Base-by-base conservation (phyloP, 2,113 vertebrate species). In the Pterocles burchelli region DNA sequence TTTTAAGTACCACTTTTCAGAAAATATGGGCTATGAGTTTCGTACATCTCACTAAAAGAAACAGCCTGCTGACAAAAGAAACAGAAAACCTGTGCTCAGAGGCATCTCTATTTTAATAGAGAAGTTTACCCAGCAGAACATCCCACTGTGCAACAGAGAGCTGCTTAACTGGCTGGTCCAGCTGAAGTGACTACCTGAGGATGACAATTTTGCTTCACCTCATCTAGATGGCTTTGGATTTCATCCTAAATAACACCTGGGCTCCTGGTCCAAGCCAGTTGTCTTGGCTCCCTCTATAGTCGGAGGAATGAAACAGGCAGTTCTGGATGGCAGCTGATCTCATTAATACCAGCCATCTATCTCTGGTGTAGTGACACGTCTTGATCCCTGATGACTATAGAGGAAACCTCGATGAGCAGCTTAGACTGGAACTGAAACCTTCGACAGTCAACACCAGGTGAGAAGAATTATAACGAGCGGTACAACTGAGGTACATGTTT, bases 201-300 rank as follows among this genome's bases (percentile, higher is more conserved):
- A 49, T 24, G 54, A 24, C 11, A 43, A 17, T 70, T 70, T 58
- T 38, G 49, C n/a, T 88, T 79, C 58, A 46, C 18, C 16, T 82
- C 54, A 46, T 67, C 55, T 55, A 59, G 46, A 34, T 31, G 52
- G 28, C 38, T 79, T 67, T 34, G 33, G 79, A 63, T 79, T 54
- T 18, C 82, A 25, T 79, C 31, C n/a, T 29, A 41, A 90, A 33
- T 17, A 43, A 54, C 79, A 81, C 10, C 81, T 10, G 49, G 17
- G 19, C 15, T 90, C 49, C 41, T 79, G 36, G 59, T 51, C 28
- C 83, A 88, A 84, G 65, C 3, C 55, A 74, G 55, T 68, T 95
- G 74, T 34, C 85, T 62, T 86, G 72, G 83, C 83, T 95, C 79
- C 94, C 86, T 91, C 95, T 95, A 24, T 78, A 72, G 93, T n/a